Percentiles rank a stretch among this genome's conserved stretches.
Conservation (phyloP, 2,113 vertebrate species). For the Puntigrus tetrazona region DNA sequence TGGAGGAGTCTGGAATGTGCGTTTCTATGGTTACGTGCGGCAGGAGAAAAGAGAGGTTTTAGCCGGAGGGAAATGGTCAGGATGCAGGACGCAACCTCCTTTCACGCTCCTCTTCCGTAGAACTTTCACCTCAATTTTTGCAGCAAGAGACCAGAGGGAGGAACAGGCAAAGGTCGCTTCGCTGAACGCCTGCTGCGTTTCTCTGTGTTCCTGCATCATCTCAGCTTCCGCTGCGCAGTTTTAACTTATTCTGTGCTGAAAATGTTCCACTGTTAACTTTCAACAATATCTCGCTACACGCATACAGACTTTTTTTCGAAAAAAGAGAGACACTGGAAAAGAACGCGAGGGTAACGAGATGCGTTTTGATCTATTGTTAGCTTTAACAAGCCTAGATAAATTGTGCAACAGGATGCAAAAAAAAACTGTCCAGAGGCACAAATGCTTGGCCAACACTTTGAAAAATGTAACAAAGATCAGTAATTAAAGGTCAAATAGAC, state of each 20-base stretch:
- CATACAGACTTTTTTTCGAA: background rate
- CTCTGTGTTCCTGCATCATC: background rate
- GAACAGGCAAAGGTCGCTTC: conserved; percentile 12
- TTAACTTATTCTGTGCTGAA: conserved; percentile 9
- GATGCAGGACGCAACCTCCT: conserved; percentile 28
- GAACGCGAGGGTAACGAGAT: background rate
- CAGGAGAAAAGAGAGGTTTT: conserved; percentile 6
- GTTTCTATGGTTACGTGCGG: conserved; percentile 42
- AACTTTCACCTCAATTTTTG: conserved; percentile 39
- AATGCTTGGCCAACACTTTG: background rate
- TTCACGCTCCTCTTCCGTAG: background rate
- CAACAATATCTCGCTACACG: background rate
- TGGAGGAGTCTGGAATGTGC: conserved; percentile 15
- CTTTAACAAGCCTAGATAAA: background rate
- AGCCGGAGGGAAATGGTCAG: conserved; percentile 10
- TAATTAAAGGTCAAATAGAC: background rate
- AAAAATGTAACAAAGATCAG: background rate
- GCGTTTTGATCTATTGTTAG: conserved; percentile 2
- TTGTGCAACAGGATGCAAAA: background rate
- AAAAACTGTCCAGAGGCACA: background rate
- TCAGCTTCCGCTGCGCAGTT: background rate
- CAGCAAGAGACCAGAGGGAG: conserved; percentile 19
- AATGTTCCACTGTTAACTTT: background rate
- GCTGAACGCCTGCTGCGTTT: conserved; percentile 14
- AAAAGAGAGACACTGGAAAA: background rate